Percentiles rank a stretch among this genome's conserved stretches.
These are phyloP conservation scores for Nemapogon koenigi DNA, from an alignment of 2,888 invertebrate genomes.

Conservation along the genomic window DNA sequence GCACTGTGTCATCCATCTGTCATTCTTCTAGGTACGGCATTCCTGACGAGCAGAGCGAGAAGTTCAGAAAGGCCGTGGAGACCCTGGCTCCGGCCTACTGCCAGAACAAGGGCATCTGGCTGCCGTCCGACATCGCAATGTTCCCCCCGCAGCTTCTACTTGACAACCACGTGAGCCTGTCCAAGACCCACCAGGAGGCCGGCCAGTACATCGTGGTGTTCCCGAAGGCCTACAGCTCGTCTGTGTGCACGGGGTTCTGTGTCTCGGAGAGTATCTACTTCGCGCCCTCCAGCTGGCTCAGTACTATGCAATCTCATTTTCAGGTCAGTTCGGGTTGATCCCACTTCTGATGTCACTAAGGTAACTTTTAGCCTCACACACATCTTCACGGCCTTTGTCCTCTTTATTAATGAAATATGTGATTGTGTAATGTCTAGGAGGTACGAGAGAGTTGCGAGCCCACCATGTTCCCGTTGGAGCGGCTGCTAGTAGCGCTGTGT, in stretches of 20 bases:
- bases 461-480: slow-evolving; percentile 87
- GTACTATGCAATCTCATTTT: slow-evolving; percentile 74
- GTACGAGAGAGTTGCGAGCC: slow-evolving; percentile 86
- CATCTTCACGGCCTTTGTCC: too few relatives aligned
- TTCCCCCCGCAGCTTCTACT: slow-evolving; percentile 83
- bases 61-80: slow-evolving; percentile 78
- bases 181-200: slow-evolving; percentile 81
- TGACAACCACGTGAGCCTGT: slow-evolving; percentile 78
- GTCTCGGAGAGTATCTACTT: slow-evolving; percentile 94
- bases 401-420: slow-evolving; percentile 2
- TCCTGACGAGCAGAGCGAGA: slow-evolving; percentile 76
- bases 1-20: neutral
- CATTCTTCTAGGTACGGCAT: slow-evolving; percentile 71
- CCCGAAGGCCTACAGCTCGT: slow-evolving; percentile 88
- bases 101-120: slow-evolving; percentile 84
- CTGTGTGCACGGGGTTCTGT: slow-evolving; percentile 86
- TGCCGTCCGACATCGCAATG: slow-evolving; percentile 92
- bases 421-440: slow-evolving; percentile 55
- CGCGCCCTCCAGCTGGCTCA: slow-evolving; percentile 81
- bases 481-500: slow-evolving; percentile 77
- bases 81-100: slow-evolving; percentile 82
- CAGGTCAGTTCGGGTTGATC: slow-evolving; percentile 51
- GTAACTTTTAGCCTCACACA: neutral
- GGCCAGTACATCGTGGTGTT: slow-evolving; percentile 91
- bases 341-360: neutral